A percentile compares a stretch with the other conserved stretches of the same genome.
Evolutionary conservation across 2,797 vertebrate genomes (phyloP).

Genomic region (Spinibarbus caldwelli): DNA sequence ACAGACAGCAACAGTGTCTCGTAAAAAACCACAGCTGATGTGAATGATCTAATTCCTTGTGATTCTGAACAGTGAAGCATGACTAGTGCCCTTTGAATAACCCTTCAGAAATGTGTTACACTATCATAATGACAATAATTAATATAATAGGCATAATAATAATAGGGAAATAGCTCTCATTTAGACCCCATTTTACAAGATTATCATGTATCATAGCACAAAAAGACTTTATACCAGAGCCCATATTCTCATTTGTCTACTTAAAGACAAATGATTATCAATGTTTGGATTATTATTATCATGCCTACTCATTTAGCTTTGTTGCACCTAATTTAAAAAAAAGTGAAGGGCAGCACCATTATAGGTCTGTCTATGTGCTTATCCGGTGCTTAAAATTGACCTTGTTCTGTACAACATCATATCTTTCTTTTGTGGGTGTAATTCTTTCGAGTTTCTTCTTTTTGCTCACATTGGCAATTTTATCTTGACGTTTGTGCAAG

Average conservation of each 20-base stretch:
- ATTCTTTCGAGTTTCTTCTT: background rate
- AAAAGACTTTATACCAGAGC: background rate
- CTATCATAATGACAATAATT: background rate
- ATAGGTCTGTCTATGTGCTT: background rate
- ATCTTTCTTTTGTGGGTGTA: background rate
- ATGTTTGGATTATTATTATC: slow-evolving; percentile 17
- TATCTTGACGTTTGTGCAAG: background rate
- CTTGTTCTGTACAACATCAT: background rate
- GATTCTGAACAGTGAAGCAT: background rate
- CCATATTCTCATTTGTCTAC: slow-evolving; percentile 1
- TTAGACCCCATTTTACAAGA: background rate
- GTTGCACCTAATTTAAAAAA: background rate
- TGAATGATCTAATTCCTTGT: background rate
- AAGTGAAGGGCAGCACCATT: background rate
- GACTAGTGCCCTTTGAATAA: background rate
- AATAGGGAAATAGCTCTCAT: slow-evolving; percentile 2
- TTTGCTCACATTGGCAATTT: slow-evolving; percentile 21
- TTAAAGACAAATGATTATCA: background rate
- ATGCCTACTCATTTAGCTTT: background rate
- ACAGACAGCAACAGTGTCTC: background rate
- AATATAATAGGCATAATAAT: slow-evolving; percentile 8
- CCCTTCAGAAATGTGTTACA: background rate
- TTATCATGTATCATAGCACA: slow-evolving; percentile 6
- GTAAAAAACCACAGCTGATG: background rate
- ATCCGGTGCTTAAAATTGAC: background rate